These are phyloP conservation scores for Poeciliopsis presidionis DNA, from an alignment of 2,797 vertebrate genomes.

Conservation along the genomic window DNA sequence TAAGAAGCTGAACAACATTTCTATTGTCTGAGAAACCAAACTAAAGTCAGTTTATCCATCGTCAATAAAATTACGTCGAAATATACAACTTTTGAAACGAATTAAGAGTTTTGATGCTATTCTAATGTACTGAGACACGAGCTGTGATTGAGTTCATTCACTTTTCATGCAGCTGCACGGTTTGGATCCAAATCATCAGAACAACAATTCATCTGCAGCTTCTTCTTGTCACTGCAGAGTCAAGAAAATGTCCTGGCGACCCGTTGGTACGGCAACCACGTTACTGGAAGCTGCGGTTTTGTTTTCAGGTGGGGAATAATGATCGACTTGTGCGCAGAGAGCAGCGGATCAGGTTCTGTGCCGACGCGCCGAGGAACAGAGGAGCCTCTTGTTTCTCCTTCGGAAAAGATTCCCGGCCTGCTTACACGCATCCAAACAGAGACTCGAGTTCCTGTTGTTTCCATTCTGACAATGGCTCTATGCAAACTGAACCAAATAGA, in stretches of 20 bases:
- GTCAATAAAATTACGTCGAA: neutral
- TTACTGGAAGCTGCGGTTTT: constrained; percentile 5
- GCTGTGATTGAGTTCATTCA: neutral
- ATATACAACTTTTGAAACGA: neutral
- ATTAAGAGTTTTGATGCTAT: neutral
- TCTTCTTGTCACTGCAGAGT: neutral
- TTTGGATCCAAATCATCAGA: neutral
- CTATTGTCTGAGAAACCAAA: neutral
- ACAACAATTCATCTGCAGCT: neutral
- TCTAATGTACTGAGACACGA: neutral
- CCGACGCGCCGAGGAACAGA: constrained; percentile 54
- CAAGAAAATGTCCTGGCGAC: neutral
- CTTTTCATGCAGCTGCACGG: neutral
- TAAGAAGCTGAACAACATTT: neutral
- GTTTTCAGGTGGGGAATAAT: constrained; percentile 10
- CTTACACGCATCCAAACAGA: neutral
- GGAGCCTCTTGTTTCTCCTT: constrained; percentile 61
- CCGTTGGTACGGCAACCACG: constrained; percentile 5
- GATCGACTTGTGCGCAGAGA: neutral
- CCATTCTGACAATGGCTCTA: neutral
- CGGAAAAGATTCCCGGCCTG: constrained; percentile 19
- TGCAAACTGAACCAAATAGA: neutral
- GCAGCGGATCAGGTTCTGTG: constrained; percentile 59
- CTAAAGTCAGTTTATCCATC: neutral
- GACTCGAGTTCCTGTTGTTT: neutral